These are phyloP conservation scores for Glareola pratincola DNA, from an alignment of 2,113 vertebrate species.

Conservation along the genomic window DNA sequence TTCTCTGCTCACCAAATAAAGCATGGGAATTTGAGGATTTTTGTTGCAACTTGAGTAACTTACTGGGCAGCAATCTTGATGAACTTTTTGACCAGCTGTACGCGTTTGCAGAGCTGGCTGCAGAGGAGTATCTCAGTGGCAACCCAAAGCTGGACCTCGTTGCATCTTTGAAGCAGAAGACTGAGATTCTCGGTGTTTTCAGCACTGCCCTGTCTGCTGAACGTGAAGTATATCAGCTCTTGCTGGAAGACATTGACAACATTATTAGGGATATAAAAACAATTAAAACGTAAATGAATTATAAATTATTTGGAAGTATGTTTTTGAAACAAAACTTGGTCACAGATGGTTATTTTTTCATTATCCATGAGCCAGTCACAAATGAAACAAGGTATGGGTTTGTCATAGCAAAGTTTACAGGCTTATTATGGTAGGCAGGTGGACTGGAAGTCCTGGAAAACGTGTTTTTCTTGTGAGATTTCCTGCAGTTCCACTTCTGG, in stretches of 20 bases:
- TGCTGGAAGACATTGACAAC: conserved; percentile 79
- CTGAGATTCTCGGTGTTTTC: conserved; percentile 86
- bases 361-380: neutral
- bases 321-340: neutral
- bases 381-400: neutral
- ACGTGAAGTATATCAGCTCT: conserved; percentile 95
- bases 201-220: conserved; percentile 84
- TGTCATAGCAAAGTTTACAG: neutral
- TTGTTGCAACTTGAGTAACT: conserved; percentile 62
- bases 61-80: conserved; percentile 98
- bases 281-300: neutral
- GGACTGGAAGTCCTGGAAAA: neutral
- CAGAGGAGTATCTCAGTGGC: conserved; percentile 94
- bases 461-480: neutral
- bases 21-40: neutral
- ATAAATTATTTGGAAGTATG: neutral
- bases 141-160: conserved; percentile 96
- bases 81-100: conserved; percentile 97
- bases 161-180: conserved; percentile 91
- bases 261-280: neutral
- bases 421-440: neutral
- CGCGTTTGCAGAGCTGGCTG: conserved; percentile 87
- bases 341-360: neutral
- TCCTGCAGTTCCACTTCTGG: neutral
- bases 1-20: neutral